Conservation (phyloP, 2,113 vertebrate genomes). For the Dasyprocta punctata region DNA sequence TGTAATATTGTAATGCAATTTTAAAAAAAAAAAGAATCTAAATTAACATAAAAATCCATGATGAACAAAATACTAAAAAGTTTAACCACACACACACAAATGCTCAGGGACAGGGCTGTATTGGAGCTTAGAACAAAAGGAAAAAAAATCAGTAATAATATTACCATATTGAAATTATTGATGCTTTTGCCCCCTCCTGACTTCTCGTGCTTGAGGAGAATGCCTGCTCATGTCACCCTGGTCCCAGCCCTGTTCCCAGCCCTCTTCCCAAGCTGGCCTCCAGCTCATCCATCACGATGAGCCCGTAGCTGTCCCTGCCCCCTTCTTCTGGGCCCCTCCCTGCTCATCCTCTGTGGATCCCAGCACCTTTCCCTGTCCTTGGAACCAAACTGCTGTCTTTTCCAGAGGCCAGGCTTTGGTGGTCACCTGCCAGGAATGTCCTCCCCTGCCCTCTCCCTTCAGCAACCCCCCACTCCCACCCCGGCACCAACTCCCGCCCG, state of each 20-base stretch:
- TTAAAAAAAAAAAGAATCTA: background rate
- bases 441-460: background rate
- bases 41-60: background rate
- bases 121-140: background rate
- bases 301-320: background rate
- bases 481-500: rapidly evolving
- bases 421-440: background rate
- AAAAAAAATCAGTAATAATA: background rate
- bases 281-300: background rate
- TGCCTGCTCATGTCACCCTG: background rate
- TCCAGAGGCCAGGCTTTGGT: background rate
- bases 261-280: background rate
- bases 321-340: background rate
- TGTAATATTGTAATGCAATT: background rate
- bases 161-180: background rate
- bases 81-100: background rate
- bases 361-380: background rate
- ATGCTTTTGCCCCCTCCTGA: background rate
- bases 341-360: background rate
- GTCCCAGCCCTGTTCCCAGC: rapidly evolving
- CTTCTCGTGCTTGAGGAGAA: background rate
- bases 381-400: background rate
- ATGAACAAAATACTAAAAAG: background rate
- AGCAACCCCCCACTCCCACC: background rate
- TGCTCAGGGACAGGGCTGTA: background rate